Base-by-base conservation (phyloP, 2,888 invertebrate genomes). In the Hypolimnas misippus region DNA sequence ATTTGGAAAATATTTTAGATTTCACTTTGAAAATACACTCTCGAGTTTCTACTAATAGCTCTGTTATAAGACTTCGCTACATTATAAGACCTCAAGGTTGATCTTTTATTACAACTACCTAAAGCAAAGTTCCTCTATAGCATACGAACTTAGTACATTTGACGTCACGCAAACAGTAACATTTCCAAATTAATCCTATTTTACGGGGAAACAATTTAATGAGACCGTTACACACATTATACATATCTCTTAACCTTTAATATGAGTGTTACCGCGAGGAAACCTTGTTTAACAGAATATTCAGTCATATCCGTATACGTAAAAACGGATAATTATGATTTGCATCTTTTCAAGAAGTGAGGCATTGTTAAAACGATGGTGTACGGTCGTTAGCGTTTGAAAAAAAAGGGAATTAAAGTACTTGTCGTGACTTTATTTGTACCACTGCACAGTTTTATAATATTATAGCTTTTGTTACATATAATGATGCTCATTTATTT, bases 261-360 rank as follows among this genome's bases (percentile, higher is more conserved):
- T 59, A 63, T 46, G 33, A 62, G 42, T 56, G 56, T 68, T 60
- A 59, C 52, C 58, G 49, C 65, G 55, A 66, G 67, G 73, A 75
- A 71, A 63, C 57, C 57, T 52, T 70, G 73, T 74, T 71, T 63
- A 63, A 59, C 17, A 63, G 38, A 50, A 21, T 63, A 38, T 57
- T 53, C 51, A 50, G 17, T 63, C 38, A 61, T 77, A 76, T 78
- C 80, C 77, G 76, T 76, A 72, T 76, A 77, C 78, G 78, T 68
- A 77, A 76, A 75, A 72, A 58, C 62, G 7, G 19, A 57, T 54
- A 65, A 57, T 61, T 65, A 54, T 61, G 61, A 61, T 61, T 56
- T 60, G 52, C 40, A 56, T 56, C 56, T 56, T 57, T 57, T 56
- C 44, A 17, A 16, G 31, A 50, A 10, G 16, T 52, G 29, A 55